Percentiles rank a stretch among this genome's conserved stretches.
Conservation (phyloP, 1,140 invertebrate species). For the Maconellicoccus hirsutus region DNA sequence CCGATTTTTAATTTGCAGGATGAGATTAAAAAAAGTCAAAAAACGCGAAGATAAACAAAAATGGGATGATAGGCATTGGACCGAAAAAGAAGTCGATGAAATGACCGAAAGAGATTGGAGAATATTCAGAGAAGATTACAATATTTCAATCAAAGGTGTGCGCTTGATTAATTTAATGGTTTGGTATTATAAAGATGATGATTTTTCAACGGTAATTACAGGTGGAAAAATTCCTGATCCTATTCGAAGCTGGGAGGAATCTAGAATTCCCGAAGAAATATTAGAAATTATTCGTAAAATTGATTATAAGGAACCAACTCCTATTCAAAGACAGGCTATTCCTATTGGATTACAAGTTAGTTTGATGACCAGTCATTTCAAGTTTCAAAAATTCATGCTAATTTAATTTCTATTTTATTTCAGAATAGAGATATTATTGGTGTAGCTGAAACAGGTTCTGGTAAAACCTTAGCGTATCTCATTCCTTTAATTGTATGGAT, state of each 20-base stretch:
- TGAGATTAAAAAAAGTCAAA: slow-evolving; percentile 85
- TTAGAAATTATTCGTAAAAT: slow-evolving; percentile 90
- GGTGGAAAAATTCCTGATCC: slow-evolving; percentile 93
- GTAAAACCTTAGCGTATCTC: slow-evolving; percentile 96
- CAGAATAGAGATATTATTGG: slow-evolving; percentile 99
- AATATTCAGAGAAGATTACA: slow-evolving; percentile 99
- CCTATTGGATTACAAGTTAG: slow-evolving; percentile 76
- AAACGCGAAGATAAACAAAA: slow-evolving; percentile 95
- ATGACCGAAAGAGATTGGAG: slow-evolving; percentile 99
- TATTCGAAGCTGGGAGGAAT: slow-evolving; percentile 89
- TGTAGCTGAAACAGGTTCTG: slow-evolving; percentile 96
- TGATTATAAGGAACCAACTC: slow-evolving; percentile 96
- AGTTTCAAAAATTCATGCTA: not conserved
- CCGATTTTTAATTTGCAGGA: slow-evolving; percentile 37
- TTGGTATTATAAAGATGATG: too few relatives aligned
- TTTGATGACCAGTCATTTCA: slow-evolving; percentile 13
- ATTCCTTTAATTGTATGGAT: slow-evolving; percentile 98
- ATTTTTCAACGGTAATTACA: slow-evolving; percentile 27
- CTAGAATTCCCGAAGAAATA: slow-evolving; percentile 79
- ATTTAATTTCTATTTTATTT: not conserved
- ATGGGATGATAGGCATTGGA: slow-evolving; percentile 99
- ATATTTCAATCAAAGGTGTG: slow-evolving; percentile 88
- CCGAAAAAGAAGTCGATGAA: slow-evolving; percentile 82
- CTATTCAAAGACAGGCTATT: slow-evolving; percentile 98
- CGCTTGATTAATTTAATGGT: slow-evolving; percentile 25